These are phyloP conservation scores for Zosterops hypoxanthus DNA, from an alignment of 2,113 vertebrate species.

Conservation along the genomic window DNA sequence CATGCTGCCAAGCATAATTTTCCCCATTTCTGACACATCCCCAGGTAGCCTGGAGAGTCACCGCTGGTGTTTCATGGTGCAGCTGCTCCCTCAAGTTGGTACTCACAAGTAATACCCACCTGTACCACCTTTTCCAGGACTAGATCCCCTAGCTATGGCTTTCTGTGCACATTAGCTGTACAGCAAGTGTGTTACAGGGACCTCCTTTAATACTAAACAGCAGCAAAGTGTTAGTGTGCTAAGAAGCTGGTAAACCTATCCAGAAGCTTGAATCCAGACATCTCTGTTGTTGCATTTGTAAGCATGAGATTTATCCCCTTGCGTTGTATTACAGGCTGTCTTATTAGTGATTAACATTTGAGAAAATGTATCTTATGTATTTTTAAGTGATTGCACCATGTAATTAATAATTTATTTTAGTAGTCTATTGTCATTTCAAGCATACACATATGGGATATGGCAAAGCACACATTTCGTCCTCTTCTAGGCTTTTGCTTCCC, in stretches of 20 bases:
- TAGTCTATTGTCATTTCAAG: not conserved
- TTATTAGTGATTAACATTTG: not conserved
- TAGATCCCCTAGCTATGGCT: not conserved
- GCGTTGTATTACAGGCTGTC: not conserved
- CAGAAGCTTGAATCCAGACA: not conserved
- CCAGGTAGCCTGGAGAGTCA: not conserved
- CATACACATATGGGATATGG: not conserved
- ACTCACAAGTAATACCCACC: not conserved
- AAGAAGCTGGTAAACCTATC: not conserved
- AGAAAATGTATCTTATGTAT: not conserved
- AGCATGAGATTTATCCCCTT: not conserved
- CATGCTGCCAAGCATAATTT: fast-evolving
- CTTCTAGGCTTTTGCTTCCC: not conserved
- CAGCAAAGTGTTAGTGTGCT: not conserved
- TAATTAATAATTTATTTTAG: not conserved
- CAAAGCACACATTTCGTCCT: not conserved
- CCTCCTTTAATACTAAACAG: not conserved
- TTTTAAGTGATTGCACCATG: not conserved
- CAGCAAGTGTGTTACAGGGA: not conserved
- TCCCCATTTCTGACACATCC: not conserved
- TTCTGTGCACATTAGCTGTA: not conserved
- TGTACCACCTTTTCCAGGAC: not conserved
- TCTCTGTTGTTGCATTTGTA: not conserved
- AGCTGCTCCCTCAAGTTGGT: not conserved
- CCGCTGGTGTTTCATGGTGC: not conserved